Evolutionary conservation across 2,113 vertebrate species (phyloP), one percentile per base, ranked within the genome.

Genomic region (Formicarius rufipectus): DNA sequence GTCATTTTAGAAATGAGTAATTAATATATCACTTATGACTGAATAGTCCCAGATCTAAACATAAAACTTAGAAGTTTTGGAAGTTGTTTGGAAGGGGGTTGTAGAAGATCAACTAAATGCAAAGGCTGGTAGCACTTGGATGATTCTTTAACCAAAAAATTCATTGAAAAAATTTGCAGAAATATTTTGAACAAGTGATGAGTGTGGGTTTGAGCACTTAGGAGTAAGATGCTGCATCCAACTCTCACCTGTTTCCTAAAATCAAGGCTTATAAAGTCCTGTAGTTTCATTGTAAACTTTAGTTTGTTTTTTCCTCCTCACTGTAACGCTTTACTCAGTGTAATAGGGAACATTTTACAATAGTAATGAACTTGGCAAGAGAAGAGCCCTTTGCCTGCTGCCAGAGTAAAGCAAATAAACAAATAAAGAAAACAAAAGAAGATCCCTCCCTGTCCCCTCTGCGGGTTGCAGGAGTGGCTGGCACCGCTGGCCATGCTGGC

Each of bases 361-460:
- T 96, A 82, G 92, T 96, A 96, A 97, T 96, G 96, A 97, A 78
- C 87, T 97, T 97, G 96, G 97, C 97, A 96, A 87, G 92, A 87
- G 84, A 31, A 66, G 67, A 92, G 69, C 62, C 31, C 52, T 92
- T 89, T 96, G 96, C 94, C 47, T 95, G 90, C 89, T 97, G 97
- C 95, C 97, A 95, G 89, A 84, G 72, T 88, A 94, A 94, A 97
- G 93, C 92, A 95, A 95, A 95, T 93, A 96, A 97, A 96, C 95
- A 97, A 97, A 97, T 95, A 93, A 93, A 67, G 91, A 77, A 96
- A 95, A 97, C 96, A 97, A 96, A 96, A 96, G 95, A 42, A 56
- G 82, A 77, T 97, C 87, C 93, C 93, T 97, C 74, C 64, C 74
- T 62, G 84, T 94, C 83, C 90, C 83, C 83, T 94, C 37, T 28